phyloP scores from a whole-genome alignment of 2,888 invertebrate species.

The Tortricodes alternella region DNA sequence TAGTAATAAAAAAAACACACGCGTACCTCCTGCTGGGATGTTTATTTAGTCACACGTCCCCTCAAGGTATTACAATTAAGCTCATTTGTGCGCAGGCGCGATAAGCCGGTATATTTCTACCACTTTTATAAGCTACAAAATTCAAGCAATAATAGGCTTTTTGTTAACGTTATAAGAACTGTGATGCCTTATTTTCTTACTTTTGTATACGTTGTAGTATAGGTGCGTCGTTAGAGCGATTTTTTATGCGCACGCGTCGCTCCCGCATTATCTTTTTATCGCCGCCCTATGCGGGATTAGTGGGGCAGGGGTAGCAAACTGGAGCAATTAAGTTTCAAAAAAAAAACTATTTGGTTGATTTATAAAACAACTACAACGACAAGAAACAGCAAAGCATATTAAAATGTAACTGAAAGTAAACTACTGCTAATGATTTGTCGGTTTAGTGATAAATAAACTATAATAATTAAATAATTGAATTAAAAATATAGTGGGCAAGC shows the following conservation, averaged over 20 bases:
- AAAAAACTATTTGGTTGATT: background rate
- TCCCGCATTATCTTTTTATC: constrained; percentile 81
- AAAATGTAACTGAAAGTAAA: no score
- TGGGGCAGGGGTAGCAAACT: constrained; percentile 57
- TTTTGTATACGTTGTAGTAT: constrained; percentile 42
- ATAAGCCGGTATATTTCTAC: constrained; percentile 68
- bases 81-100: constrained; percentile 80
- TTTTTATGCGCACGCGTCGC: constrained; percentile 78
- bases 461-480: no score
- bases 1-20: constrained; percentile 69
- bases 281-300: constrained; percentile 78
- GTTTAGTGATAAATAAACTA: no score
- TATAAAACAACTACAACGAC: no score
- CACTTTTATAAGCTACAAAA: no score
- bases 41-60: constrained; percentile 65
- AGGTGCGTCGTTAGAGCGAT: constrained; percentile 76
- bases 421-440: no score
- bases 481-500: no score
- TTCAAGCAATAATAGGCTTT: no score
- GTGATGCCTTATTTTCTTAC: no score
- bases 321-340: background rate
- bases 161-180: no score
- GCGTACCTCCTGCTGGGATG: constrained; percentile 66
- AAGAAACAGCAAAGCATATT: no score
- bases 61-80: constrained; percentile 79